Base-by-base conservation (phyloP, 2,797 vertebrate species). In the Crossoptilon crossoptilon region DNA sequence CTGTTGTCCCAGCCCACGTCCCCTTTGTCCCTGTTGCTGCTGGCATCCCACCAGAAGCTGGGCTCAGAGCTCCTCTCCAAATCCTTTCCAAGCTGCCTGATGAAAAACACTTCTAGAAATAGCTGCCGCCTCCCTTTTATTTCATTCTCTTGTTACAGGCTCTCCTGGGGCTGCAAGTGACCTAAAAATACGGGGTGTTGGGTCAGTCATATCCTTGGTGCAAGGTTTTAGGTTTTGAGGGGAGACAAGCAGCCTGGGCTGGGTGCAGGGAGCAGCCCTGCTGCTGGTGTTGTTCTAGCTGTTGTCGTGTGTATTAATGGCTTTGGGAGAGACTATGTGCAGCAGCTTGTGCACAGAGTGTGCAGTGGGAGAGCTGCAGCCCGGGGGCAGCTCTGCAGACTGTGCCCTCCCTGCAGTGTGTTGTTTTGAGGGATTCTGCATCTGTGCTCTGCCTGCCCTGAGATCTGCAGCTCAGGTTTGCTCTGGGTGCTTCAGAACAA, bases 41-140 rank as follows among this genome's bases (percentile, higher is more conserved):
- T 37, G 2, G 7, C 73, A 77, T 51, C 53, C 59, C 31, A 14
- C 66, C 72, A 88, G 90, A 64, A 84, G 82, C 84, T 77, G 82
- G 44, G 21, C 35, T 29, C 66, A 68, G 77, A 85, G n/a, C 70
- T 83, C 4, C 49, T 86, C 53, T 78, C 63, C 53, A 67, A 60
- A 84, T 66, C 77, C 73, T 93, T 85, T 91, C 67, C 80, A 73
- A 43, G n/a, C 83, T 91, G 94, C 67, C 76, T 74, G 75, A 46
- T 91, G 78, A 71, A 92, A 89, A 92, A 15, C 64, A 10, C 37
- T 64, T 75, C 96, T 96, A 62, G 94, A 96, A 96, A 96, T 92
- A 95, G 90, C 83, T 68, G 22, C 68, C 11, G 31, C 70, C 67
- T 77, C 80, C 93, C 77, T 84, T 95, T 89, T 82, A 62, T 88